Evolutionary conservation across 64 coral and sea anemone genomes (phyloP), one percentile per base, ranked within the genome.

Genomic region (Montipora efflorescens): DNA sequence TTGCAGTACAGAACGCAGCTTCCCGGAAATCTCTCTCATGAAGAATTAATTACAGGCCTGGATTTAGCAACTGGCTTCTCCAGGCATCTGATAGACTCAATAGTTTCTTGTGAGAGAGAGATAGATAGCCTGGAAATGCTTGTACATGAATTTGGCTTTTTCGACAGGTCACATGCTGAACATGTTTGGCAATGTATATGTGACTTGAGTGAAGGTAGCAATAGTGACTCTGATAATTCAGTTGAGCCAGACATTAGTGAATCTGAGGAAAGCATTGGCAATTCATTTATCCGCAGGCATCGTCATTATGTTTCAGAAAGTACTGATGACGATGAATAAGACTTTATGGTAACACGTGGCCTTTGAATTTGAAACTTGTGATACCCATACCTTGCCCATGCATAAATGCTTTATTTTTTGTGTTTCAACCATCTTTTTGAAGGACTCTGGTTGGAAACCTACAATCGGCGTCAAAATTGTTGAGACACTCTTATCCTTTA

Each of bases 31-130:
- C 70, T 74, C 70, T 19, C 87, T 13, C 13, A 77, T 8, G 89
- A 95, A 87, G 53, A 79, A 82, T 51, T 95, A 22, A 43, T 95
- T 28, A 95, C 89, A 36, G 94, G 89, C 15, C 82, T 91, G 15
- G 89, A 95, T 88, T 47, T 95, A 45, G 94, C 94, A 9, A 91
- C 94, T 81, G 94, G 94, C 49, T 95, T 74, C 78, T 76, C 66
- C 28, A 19, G 44, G n/a, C 78, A 28, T 22, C 47, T 91, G 62
- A 83, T 91, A 28, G 79, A 91, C 66, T 71, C 59, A 28, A 87
- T 93, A 78, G 74, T 87, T 47, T 22, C 55, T 62, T 66, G 59
- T 67, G 44, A 19, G 67, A 84, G 70, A 23, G 70, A 74, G 4
- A 21, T 68, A 68, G 18, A 61, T 87, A 87, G 83, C 61, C 44